These are phyloP conservation scores for Pinna nobilis DNA, from an alignment of 1,140 invertebrate genomes.

Conservation along the genomic window DNA sequence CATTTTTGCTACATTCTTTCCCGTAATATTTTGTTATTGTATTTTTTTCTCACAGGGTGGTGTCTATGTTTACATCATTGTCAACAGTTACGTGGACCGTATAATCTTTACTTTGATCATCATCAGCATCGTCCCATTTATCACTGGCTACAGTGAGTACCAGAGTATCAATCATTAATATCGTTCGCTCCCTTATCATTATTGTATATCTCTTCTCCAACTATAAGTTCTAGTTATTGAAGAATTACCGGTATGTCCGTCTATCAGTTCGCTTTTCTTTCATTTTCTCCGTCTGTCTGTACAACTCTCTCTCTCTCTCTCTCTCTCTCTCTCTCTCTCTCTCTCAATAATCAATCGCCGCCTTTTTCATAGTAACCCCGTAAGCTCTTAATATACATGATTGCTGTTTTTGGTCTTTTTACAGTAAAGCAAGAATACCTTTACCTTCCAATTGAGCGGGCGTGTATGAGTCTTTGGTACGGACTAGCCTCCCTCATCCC, in stretches of 20 bases:
- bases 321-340: no score
- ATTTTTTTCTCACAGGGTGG: slow-evolving; percentile 55
- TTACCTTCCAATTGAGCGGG: slow-evolving; percentile 62
- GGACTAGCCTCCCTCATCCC: slow-evolving; percentile 61
- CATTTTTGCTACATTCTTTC: not conserved
- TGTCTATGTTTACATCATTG: slow-evolving; percentile 60
- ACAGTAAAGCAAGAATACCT: slow-evolving; percentile 65
- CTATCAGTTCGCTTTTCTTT: no score
- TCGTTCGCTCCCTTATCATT: no score
- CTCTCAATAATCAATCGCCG: no score
- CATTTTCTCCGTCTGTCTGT: no score
- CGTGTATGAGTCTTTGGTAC: slow-evolving; percentile 68
- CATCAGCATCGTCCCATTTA: slow-evolving; percentile 62
- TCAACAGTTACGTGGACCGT: slow-evolving; percentile 65
- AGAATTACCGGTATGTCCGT: no score
- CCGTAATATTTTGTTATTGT: not conserved
- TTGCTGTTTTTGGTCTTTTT: no score
- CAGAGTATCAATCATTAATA: not conserved
- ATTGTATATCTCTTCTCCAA: no score
- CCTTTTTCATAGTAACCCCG: no score
- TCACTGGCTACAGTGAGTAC: slow-evolving; percentile 67
- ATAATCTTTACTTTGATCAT: slow-evolving; percentile 62
- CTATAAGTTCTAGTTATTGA: no score
- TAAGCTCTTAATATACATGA: no score
- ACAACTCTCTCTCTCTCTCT: no score